Evolutionary conservation across 2,888 invertebrate species (phyloP).

Genomic region (Limulus polyphemus): DNA sequence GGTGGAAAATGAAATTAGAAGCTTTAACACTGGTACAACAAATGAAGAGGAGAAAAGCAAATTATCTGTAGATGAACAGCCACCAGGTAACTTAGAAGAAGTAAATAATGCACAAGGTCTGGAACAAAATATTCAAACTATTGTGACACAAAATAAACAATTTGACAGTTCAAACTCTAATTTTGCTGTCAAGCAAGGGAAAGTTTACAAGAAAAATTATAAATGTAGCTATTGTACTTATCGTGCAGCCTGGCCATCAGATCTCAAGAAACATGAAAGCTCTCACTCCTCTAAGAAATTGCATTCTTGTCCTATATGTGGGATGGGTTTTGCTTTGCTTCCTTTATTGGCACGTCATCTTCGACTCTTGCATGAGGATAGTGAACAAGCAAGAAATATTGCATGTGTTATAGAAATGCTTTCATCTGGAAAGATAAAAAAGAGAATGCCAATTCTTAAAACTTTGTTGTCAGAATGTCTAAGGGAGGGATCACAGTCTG

Average conservation of each 20-base stretch:
- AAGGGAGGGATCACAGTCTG: not conserved
- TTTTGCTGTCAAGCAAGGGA: not conserved
- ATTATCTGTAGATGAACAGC: not conserved
- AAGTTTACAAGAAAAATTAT: too few species aligned
- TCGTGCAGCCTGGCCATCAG: conserved; percentile 18
- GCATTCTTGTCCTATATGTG: conserved; percentile 23
- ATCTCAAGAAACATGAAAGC: conserved; percentile 20
- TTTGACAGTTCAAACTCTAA: not conserved
- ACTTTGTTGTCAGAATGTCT: not conserved
- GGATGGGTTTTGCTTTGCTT: conserved; percentile 22
- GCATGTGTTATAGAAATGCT: too few species aligned
- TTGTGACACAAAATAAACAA: too few species aligned
- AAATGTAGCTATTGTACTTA: conserved; percentile 16
- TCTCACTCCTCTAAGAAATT: conserved; percentile 17
- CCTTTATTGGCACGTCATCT: conserved; percentile 22
- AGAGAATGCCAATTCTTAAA: conserved; percentile 1
- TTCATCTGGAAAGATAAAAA: too few species aligned
- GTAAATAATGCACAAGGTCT: too few species aligned
- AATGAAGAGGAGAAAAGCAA: too few species aligned
- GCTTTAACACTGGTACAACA: too few species aligned
- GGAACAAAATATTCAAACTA: too few species aligned
- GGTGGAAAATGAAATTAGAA: not conserved
- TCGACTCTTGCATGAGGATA: conserved; percentile 10
- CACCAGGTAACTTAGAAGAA: not conserved
- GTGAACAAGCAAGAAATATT: too few species aligned